Percentiles rank a stretch among this genome's conserved stretches.
Conservation (phyloP, 2,888 invertebrate species). For the Latrodectus elegans region DNA sequence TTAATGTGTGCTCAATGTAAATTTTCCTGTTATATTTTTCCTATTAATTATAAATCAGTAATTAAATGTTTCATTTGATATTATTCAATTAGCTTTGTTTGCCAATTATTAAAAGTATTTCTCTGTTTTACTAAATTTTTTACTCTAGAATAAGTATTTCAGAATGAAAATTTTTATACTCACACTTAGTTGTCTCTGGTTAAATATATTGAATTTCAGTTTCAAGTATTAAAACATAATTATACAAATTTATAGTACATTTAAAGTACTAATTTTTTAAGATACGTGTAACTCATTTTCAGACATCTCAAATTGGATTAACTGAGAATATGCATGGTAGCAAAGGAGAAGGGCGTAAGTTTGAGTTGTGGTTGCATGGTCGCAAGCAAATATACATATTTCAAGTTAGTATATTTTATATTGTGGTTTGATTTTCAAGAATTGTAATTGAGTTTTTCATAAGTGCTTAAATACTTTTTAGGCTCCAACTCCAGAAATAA, state of each 20-base stretch:
- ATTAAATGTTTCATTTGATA: no score
- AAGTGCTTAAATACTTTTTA: constrained; percentile 70
- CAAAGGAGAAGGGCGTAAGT: constrained; percentile 84
- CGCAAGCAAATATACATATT: constrained; percentile 94
- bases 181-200: no score
- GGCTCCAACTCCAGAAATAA: constrained; percentile 87
- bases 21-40: no score
- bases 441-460: neutral
- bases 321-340: constrained; percentile 93
- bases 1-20: no score
- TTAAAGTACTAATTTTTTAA: neutral
- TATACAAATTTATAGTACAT: neutral
- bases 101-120: no score
- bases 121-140: no score
- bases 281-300: constrained; percentile 69
- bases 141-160: no score
- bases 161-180: no score
- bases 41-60: no score
- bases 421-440: neutral
- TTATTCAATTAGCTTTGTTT: no score
- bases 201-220: no score
- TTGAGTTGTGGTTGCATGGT: constrained; percentile 97
- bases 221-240: no score
- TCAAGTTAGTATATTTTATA: constrained; percentile 77
- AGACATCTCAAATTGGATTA: constrained; percentile 95